Evolutionary conservation across 2,113 vertebrate species (phyloP), one percentile per base, ranked within the genome.

Genomic region (Chloropsis cyanopogon): DNA sequence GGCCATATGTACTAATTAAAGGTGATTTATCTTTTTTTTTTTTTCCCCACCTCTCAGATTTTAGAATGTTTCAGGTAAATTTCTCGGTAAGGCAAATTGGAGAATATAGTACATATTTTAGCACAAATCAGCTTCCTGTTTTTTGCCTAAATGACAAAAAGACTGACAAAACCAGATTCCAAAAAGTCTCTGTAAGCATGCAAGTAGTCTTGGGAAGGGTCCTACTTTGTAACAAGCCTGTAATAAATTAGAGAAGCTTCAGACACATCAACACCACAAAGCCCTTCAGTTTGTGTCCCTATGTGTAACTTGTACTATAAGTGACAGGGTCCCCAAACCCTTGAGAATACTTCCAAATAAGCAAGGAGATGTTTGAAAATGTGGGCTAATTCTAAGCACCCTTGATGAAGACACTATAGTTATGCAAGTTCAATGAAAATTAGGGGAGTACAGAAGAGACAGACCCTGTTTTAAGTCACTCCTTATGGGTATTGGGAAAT

Each of bases 171-270:
- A 41, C 11, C 12, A 90, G 42, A 54, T 25, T 85, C 52, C 86
- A 39, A 39, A 50, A 53, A 42, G 31, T 7, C 41, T 41, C 52
- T 86, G 35, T 59, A 56, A 91, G 75, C 56, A 28, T 8, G 33
- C 2, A 1, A 8, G 12, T 9, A 52, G 42, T 47, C 44, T 86
- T 60, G 17, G 73, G 44, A 93, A 75, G 37, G 44, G 19, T 44
- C 39, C 52, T 80, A 19, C 44, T 81, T n/a, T 33, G 61, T 78
- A 33, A 64, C 90, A 77, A 26, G 15, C 18, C 49, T 82, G 35
- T 57, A 86, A 78, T 71, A 61, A 85, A 82, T 85, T 68, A 66
- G 42, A 80, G 79, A 60, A 81, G 49, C 68, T 90, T 41, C 69
- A 77, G 60, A 66, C 1, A 6, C n/a, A 47, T 54, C 73, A 88